Conservation (phyloP, 2,113 vertebrate genomes). For the Prionailurus viverrinus region DNA sequence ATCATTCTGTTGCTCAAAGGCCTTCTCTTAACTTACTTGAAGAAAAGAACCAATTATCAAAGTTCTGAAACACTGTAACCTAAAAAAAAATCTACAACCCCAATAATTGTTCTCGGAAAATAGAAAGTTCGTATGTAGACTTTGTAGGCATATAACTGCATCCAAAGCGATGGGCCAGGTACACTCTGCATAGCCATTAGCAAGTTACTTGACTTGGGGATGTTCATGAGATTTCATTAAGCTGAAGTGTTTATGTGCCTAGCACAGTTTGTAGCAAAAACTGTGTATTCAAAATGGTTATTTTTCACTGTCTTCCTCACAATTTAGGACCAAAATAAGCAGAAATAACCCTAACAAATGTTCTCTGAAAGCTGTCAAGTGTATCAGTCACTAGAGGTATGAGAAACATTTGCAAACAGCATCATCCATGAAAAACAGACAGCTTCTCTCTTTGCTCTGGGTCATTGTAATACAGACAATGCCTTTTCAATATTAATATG, state of each 20-base stretch:
- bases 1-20: not conserved
- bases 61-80: not conserved
- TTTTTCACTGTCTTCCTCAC: not conserved
- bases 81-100: not conserved
- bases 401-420: not conserved
- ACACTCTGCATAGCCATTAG: not conserved
- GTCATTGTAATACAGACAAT: not conserved
- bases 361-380: not conserved
- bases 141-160: not conserved
- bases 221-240: not conserved
- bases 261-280: not conserved
- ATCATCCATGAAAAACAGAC: not conserved
- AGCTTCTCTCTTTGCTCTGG: not conserved
- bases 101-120: not conserved
- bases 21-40: not conserved
- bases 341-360: not conserved
- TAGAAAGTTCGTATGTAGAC: not conserved
- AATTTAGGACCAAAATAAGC: not conserved
- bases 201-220: not conserved
- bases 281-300: not conserved
- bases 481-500: not conserved
- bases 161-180: not conserved
- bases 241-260: not conserved
- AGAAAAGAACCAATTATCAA: not conserved
- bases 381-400: not conserved